A percentile compares a stretch with the other conserved stretches of the same genome.
These are phyloP conservation scores for Elymnias hypermnestra DNA, from an alignment of 1,140 invertebrate genomes.

Conservation along the genomic window DNA sequence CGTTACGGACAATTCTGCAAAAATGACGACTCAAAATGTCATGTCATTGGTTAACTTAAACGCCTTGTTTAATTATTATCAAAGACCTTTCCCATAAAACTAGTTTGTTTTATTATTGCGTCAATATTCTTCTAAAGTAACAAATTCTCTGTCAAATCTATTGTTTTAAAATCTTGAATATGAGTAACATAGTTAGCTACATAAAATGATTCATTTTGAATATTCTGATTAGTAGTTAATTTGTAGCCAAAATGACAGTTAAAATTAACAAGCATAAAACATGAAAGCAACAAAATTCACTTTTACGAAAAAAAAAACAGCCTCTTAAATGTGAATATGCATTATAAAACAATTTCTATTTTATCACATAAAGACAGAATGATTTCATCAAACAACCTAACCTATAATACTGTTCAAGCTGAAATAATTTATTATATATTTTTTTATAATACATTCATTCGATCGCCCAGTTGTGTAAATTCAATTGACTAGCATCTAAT, in stretches of 20 bases:
- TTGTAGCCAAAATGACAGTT: neutral
- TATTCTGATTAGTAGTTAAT: too few relatives aligned
- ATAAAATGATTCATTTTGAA: too few relatives aligned
- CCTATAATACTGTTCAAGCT: constrained; percentile 71
- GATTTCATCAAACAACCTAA: constrained; percentile 61
- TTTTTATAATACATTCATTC: constrained; percentile 46
- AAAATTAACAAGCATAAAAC: neutral
- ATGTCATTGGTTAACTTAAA: too few relatives aligned
- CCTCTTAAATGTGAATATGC: constrained; percentile 32
- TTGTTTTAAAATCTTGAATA: too few relatives aligned
- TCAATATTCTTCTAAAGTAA: too few relatives aligned
- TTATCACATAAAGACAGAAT: constrained; percentile 56
- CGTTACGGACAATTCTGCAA: too few relatives aligned
- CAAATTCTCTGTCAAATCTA: too few relatives aligned
- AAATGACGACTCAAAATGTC: too few relatives aligned
- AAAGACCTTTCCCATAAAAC: too few relatives aligned
- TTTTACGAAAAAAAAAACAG: constrained; percentile 7
- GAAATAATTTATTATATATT: constrained; percentile 36
- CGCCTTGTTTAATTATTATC: too few relatives aligned
- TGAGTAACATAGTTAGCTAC: too few relatives aligned
- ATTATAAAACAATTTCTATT: constrained; percentile 34
- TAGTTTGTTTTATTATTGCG: too few relatives aligned
- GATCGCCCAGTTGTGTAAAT: constrained; percentile 52
- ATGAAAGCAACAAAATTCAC: constrained; percentile 6
- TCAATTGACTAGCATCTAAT: constrained; percentile 71